phyloP scores from a whole-genome alignment of 2,113 vertebrate species.

The Antennarius striatus region DNA sequence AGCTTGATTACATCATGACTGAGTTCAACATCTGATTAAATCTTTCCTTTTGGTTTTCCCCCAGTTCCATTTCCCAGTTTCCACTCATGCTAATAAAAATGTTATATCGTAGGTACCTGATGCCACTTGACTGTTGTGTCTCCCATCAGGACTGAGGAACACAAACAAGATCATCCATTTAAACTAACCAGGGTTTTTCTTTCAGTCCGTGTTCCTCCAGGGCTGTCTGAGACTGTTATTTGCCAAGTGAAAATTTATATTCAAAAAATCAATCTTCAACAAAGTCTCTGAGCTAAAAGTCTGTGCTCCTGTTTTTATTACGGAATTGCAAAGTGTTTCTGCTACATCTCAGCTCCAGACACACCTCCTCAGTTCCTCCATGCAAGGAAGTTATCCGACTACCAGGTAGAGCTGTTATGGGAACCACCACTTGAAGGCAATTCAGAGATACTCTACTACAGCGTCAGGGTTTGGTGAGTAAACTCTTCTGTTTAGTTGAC shows the following conservation, averaged over 20 bases:
- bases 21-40: conserved; percentile 35
- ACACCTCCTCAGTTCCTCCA: conserved; percentile 87
- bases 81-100: conserved; percentile 31
- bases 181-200: conserved; percentile 40
- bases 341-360: conserved; percentile 86
- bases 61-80: conserved; percentile 43
- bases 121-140: background rate
- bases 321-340: conserved; percentile 65
- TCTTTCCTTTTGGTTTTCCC: conserved; percentile 37
- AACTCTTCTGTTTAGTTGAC: conserved; percentile 22
- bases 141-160: conserved; percentile 9
- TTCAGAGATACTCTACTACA: conserved; percentile 94
- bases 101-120: conserved; percentile 57
- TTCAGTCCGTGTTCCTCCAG: conserved; percentile 26
- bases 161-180: conserved; percentile 2
- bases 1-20: conserved; percentile 4
- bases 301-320: conserved; percentile 12
- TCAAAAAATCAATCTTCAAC: conserved; percentile 9
- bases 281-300: conserved; percentile 10
- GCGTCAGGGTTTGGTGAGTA: conserved; percentile 92
- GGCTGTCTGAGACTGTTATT: conserved; percentile 14
- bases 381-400: conserved; percentile 89
- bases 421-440: conserved; percentile 88
- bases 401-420: conserved; percentile 92
- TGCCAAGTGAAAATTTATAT: conserved; percentile 6